Base-by-base conservation (phyloP, 2,797 vertebrate genomes). In the Neoniphon sammara region DNA sequence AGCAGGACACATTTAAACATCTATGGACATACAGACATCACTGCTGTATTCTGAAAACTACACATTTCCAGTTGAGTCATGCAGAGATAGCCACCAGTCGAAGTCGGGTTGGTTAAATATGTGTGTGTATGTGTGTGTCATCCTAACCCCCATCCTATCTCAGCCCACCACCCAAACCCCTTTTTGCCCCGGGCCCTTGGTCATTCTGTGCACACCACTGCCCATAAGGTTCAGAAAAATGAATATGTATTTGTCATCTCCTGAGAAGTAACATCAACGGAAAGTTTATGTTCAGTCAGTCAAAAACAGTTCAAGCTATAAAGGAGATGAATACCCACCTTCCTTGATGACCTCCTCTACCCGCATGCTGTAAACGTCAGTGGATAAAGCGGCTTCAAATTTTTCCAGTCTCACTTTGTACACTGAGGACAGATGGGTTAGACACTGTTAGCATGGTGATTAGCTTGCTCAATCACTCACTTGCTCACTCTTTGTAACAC, bases 341-440 rank as follows among this genome's bases (percentile, higher is more conserved):
- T 88, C 89, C 75, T 93, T 94, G 67, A 92, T 73, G 66, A 86
- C 66, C 0, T 80, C 0, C 17, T 60, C 4, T 17, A 93, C 55
- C 23, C n/a, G 49, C 65, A 90, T 76, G 8, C 0, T 68, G 73
- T 93, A 93, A 55, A 30, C 62, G 72, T 91, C 92, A 49, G 81
- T 86, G 47, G 82, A 65, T 23, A 57, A 0, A 0, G 4, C 27
- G 0, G 60, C 21, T 3, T 0, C 6, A 30, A 70, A 34, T 0
- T 10, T 0, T 20, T 88, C 83, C 59, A 93, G 9, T 14, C 1
- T 39, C 2, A 77, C 75, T 82, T 90, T 91, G 80, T 92, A 93
- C 12, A 77, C 93, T 94, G 75, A 55, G 65, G 53, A 68, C 6
- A 76, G 59, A 75, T 4, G 59, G 18, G 23, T 52, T 66, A 12